Base-by-base conservation (phyloP, 2,797 vertebrate species). In the Erpetoichthys calabaricus region DNA sequence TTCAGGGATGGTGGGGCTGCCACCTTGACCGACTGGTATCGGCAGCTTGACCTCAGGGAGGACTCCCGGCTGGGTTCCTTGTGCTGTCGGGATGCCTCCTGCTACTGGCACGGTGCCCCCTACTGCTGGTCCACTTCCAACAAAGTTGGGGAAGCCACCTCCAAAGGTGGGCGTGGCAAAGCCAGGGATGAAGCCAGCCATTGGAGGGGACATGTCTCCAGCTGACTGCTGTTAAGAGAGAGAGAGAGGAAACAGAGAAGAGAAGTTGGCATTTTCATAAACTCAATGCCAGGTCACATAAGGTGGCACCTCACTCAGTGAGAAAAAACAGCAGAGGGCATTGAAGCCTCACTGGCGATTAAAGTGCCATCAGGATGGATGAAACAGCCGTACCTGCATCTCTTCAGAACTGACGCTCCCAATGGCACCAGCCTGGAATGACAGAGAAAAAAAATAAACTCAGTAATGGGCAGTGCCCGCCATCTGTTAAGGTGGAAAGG, bases 331-430 rank as follows among this genome's bases (percentile, higher is more conserved):
- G n/a, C n/a, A n/a, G n/a, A n/a, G n/a, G n/a, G n/a, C n/a, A n/a
- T n/a, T n/a, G n/a, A n/a, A n/a, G n/a, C n/a, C n/a, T n/a, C 2
- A 25, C 25, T 25, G 25, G 25, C 25, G 25, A 25, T 1, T 25
- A 25, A 25, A 25, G 25, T 25, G 25, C 25, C 25, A 25, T 25
- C 25, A 25, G 25, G 25, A 25, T 25, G 25, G 25, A 25, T 25
- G 25, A 25, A 25, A 25, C 25, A 25, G 25, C 25, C 25, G n/a
- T 49, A 49, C 47, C 47, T 49, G 47, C n/a, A 49, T 7, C 47
- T 49, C 47, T 49, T 49, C 47, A 49, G 47, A 49, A n/a, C 47
- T 49, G 7, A 49, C 47, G n/a, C 47, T 49, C n/a, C 47, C 47
- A 49, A 5, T 7, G n/a, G 47, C 47, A 49, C 47, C 47, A 49